A percentile compares a stretch with the other conserved stretches of the same genome.
Conservation (phyloP, 2,888 invertebrate genomes). For the Cenopis cana region DNA sequence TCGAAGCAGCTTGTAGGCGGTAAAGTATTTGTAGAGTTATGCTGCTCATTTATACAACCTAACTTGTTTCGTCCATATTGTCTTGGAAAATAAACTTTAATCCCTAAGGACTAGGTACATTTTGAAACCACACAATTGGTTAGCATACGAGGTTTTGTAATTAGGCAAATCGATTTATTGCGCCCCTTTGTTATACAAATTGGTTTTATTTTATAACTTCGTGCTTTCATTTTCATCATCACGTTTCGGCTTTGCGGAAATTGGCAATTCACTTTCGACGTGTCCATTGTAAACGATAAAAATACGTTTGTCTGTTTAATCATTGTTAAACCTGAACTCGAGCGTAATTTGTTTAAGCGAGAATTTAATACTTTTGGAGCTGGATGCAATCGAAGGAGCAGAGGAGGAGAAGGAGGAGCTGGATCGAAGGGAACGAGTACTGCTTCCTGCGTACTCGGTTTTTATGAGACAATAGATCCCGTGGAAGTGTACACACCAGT, state of each 20-base stretch:
- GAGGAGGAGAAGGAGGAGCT: too few species aligned
- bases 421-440: too few species aligned
- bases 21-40: slow-evolving; percentile 16
- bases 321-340: not conserved
- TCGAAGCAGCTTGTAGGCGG: slow-evolving; percentile 8
- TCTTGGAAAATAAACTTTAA: slow-evolving; percentile 14
- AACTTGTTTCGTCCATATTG: not conserved
- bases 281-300: slow-evolving; percentile 41
- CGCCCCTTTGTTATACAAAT: slow-evolving; percentile 36
- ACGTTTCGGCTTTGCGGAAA: slow-evolving; percentile 40
- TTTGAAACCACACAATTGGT: not conserved
- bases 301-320: slow-evolving; percentile 30
- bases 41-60: not conserved
- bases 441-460: too few species aligned
- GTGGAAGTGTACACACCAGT: too few species aligned
- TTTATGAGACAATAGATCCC: too few species aligned
- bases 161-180: slow-evolving; percentile 19
- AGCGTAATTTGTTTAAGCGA: slow-evolving; percentile 5
- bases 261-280: slow-evolving; percentile 41
- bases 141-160: slow-evolving; percentile 3
- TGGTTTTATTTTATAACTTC: slow-evolving; percentile 36
- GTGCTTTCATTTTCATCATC: slow-evolving; percentile 40
- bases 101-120: not conserved
- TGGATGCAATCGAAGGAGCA: too few species aligned
- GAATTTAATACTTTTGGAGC: too few species aligned